Conservation (phyloP, 2,888 invertebrate genomes). For the Incurvaria masculella region DNA sequence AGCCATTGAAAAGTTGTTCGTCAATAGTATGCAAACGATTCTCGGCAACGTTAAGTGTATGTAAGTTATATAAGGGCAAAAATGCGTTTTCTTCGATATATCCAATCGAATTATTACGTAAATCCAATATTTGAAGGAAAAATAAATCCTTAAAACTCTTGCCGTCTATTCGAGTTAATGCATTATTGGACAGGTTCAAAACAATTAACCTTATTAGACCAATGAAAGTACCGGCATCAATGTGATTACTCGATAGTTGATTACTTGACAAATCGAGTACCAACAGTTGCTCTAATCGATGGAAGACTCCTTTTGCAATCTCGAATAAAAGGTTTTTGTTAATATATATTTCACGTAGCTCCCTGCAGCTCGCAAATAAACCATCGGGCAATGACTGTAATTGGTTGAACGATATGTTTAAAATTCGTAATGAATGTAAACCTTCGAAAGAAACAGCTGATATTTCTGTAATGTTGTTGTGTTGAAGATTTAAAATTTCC, state of each 20-base stretch:
- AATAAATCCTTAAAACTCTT: slow-evolving; percentile 85
- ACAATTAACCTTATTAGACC: slow-evolving; percentile 84
- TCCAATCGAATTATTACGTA: slow-evolving; percentile 83
- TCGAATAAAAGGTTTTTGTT: slow-evolving; percentile 85
- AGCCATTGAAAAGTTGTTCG: slow-evolving; percentile 76
- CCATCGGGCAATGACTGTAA: slow-evolving; percentile 78
- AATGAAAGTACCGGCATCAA: slow-evolving; percentile 82
- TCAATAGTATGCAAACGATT: slow-evolving; percentile 81
- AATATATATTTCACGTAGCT: slow-evolving; percentile 79
- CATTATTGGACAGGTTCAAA: slow-evolving; percentile 82
- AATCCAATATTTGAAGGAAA: slow-evolving; percentile 81
- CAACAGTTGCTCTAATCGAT: slow-evolving; percentile 79
- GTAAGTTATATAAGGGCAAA: slow-evolving; percentile 82
- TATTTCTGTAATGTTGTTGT: slow-evolving; percentile 78
- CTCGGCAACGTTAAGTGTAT: slow-evolving; percentile 85
- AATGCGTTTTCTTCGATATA: slow-evolving; percentile 87
- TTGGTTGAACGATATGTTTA: slow-evolving; percentile 85
- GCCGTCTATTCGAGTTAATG: slow-evolving; percentile 77
- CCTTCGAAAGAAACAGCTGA: slow-evolving; percentile 78
- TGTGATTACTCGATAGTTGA: slow-evolving; percentile 78
- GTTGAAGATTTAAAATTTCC: slow-evolving; percentile 74
- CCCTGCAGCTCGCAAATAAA: slow-evolving; percentile 77
- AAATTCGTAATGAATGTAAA: slow-evolving; percentile 70
- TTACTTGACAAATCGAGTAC: slow-evolving; percentile 85
- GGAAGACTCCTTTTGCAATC: slow-evolving; percentile 79